Conservation (phyloP, 2,888 invertebrate species). For the Tetramorium bicarinatum region DNA sequence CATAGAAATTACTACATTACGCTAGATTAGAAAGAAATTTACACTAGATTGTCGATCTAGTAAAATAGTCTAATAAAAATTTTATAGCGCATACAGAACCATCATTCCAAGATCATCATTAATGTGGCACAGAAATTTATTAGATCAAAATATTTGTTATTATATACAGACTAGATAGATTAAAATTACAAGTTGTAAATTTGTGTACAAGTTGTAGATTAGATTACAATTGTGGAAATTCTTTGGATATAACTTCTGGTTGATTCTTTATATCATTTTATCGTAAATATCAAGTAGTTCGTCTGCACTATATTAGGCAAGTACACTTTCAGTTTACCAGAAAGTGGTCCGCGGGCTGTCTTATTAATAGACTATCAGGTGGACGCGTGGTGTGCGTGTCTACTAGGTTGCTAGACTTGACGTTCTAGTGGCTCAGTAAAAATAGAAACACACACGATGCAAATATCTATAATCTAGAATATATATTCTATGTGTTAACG, state of each 20-base stretch:
- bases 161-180: background rate
- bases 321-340: slow-evolving; percentile 45
- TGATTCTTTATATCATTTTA: background rate
- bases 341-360: slow-evolving; percentile 37
- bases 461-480: slow-evolving; percentile 38
- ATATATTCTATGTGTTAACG: slow-evolving; percentile 23
- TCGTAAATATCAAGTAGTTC: background rate
- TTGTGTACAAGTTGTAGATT: background rate
- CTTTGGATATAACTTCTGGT: background rate
- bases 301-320: slow-evolving; percentile 35
- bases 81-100: background rate
- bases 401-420: slow-evolving; percentile 24
- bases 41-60: background rate
- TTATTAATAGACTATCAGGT: slow-evolving; percentile 49
- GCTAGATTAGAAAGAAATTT: slow-evolving; percentile 9
- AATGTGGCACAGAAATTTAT: slow-evolving; percentile 12
- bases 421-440: slow-evolving; percentile 22
- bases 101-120: slow-evolving; percentile 1
- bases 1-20: slow-evolving; percentile 12
- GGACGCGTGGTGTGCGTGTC: slow-evolving; percentile 33
- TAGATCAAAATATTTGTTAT: background rate
- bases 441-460: slow-evolving; percentile 49
- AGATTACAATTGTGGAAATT: background rate
- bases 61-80: slow-evolving; percentile 12
- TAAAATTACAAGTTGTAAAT: background rate